phyloP scores from a whole-genome alignment of 2,888 invertebrate genomes.

The Hoplodrina blanda region DNA sequence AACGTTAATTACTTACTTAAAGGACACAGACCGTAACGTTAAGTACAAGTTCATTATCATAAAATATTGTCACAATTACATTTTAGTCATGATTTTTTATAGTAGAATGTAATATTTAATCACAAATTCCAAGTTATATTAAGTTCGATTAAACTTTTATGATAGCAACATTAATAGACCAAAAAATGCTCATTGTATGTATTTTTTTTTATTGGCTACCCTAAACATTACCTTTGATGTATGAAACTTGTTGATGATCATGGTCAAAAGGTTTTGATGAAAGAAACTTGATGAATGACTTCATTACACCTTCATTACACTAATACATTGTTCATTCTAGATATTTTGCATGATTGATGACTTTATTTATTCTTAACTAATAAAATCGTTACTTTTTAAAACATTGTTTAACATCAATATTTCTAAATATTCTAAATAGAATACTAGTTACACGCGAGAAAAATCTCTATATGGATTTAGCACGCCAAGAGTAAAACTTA shows the following conservation, averaged over 20 bases:
- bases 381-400: constrained; percentile 31
- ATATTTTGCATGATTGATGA: not conserved
- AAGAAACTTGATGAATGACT: constrained; percentile 3
- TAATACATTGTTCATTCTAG: constrained; percentile 19
- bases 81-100: constrained; percentile 28
- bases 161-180: not conserved
- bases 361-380: constrained; percentile 19
- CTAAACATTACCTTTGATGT: not conserved
- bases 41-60: constrained; percentile 38
- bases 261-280: constrained; percentile 8
- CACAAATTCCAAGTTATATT: not conserved
- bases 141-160: not conserved
- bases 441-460: constrained; percentile 6
- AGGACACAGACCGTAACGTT: constrained; percentile 18
- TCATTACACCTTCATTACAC: constrained; percentile 2
- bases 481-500: constrained; percentile 29
- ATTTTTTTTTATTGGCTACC: not conserved
- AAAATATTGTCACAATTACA: constrained; percentile 53
- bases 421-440: constrained; percentile 5
- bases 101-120: constrained; percentile 9
- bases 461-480: constrained; percentile 7
- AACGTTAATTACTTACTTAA: not conserved
- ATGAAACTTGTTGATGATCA: not conserved
- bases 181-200: not conserved
- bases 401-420: constrained; percentile 12